phyloP scores from a whole-genome alignment of 1,140 invertebrate genomes.

The Eufriesea mexicana region DNA sequence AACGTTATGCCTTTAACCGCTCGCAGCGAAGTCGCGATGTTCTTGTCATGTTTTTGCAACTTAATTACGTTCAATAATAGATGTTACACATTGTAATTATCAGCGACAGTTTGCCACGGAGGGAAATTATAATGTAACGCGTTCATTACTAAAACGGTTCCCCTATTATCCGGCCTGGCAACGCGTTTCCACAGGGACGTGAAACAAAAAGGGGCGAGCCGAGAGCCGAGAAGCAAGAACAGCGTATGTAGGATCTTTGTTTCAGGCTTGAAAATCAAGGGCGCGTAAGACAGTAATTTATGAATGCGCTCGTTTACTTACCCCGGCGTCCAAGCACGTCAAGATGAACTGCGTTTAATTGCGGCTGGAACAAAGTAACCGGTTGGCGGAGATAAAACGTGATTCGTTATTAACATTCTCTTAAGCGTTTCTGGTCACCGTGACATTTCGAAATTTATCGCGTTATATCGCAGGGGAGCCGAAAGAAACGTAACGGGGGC shows the following conservation, averaged over 20 bases:
- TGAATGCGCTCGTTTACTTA: not conserved
- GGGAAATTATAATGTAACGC: slow-evolving; percentile 1
- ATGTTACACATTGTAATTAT: slow-evolving; percentile 38
- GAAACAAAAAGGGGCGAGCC: not conserved
- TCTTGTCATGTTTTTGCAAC: slow-evolving; percentile 33
- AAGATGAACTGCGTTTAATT: slow-evolving; percentile 25
- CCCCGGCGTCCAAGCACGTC: too few species aligned
- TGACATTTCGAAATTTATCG: slow-evolving; percentile 11
- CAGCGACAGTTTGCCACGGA: slow-evolving; percentile 27
- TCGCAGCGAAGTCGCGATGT: not conserved
- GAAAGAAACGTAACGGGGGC: too few species aligned
- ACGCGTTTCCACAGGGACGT: not conserved
- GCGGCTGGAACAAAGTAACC: not conserved
- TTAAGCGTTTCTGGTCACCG: not conserved
- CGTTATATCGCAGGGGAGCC: not conserved
- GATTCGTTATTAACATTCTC: slow-evolving; percentile 30
- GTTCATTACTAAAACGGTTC: slow-evolving; percentile 28
- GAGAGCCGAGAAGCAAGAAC: not conserved
- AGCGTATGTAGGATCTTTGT: not conserved
- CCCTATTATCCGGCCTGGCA: slow-evolving; percentile 5
- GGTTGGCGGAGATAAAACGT: slow-evolving; percentile 10
- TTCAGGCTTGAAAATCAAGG: not conserved
- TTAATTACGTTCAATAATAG: slow-evolving; percentile 32
- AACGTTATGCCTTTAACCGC: slow-evolving; percentile 4
- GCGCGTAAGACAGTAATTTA: not conserved